Conservation (phyloP, 2,113 vertebrate species). For the Apteryx owenii region DNA sequence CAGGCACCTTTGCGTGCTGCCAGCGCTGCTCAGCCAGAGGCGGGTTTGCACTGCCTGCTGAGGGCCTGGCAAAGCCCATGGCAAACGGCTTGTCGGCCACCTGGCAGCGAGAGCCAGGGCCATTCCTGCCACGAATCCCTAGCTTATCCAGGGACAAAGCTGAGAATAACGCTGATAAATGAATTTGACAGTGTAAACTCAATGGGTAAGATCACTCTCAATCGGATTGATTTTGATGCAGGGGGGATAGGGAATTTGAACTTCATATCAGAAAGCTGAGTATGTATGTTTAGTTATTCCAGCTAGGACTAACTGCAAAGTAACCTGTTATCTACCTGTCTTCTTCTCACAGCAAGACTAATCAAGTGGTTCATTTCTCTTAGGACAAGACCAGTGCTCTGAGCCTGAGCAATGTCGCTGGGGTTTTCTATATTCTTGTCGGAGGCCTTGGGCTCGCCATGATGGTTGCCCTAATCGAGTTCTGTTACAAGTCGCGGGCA, state of each 20-base stretch:
- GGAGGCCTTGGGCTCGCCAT: constrained; percentile 99
- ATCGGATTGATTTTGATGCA: constrained; percentile 11
- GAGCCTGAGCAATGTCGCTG: constrained; percentile 99
- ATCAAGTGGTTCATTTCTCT: constrained; percentile 87
- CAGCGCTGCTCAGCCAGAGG: not conserved
- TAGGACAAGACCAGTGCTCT: constrained; percentile 99
- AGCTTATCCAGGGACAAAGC: not conserved
- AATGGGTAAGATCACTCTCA: not conserved
- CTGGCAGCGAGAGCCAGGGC: not conserved
- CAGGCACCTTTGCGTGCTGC: not conserved
- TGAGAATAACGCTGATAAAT: constrained; percentile 14
- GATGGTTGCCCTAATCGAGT: constrained; percentile 99
- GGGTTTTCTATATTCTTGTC: constrained; percentile 99
- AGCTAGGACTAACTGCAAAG: constrained; percentile 51
- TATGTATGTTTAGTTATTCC: constrained; percentile 26
- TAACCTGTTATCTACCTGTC: constrained; percentile 68
- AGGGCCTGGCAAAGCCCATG: not conserved
- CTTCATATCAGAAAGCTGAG: not conserved
- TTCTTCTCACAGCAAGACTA: constrained; percentile 75
- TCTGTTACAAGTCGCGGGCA: constrained; percentile 99
- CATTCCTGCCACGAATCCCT: constrained; percentile 22
- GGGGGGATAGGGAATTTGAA: not conserved
- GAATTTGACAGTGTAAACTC: not conserved
- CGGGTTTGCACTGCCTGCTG: not conserved
- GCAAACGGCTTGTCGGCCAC: not conserved